phyloP scores from a whole-genome alignment of 2,888 invertebrate species.

The Lacanobia wlatinum region DNA sequence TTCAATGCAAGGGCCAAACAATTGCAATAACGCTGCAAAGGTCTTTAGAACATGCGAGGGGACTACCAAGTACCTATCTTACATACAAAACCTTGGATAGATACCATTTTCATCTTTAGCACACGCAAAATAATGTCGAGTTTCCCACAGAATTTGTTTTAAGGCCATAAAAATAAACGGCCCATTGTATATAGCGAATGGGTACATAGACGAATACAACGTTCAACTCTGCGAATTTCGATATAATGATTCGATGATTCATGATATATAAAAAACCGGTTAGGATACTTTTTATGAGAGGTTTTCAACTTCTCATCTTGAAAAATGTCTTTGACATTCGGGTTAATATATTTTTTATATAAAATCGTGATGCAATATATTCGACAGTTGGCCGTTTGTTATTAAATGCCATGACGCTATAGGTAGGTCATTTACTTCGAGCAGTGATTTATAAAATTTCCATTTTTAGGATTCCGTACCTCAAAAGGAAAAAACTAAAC shows the following conservation, averaged over 20 bases:
- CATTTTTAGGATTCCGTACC: no score
- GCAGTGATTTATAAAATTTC: not conserved
- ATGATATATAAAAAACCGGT: conserved; percentile 60
- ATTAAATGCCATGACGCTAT: conserved; percentile 20
- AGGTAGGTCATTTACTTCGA: conserved; percentile 30
- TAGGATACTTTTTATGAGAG: conserved; percentile 40
- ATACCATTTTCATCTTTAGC: conserved; percentile 41
- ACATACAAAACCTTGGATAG: conserved; percentile 41
- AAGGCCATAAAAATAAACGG: conserved; percentile 58
- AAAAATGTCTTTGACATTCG: conserved; percentile 59
- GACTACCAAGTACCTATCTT: conserved; percentile 51
- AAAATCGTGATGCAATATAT: conserved; percentile 51
- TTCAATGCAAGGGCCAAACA: conserved; percentile 52
- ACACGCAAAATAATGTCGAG: conserved; percentile 26
- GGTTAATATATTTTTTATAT: conserved; percentile 50
- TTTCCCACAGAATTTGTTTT: conserved; percentile 28
- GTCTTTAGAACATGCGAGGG: conserved; percentile 51
- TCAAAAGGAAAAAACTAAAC: no score
- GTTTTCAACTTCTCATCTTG: conserved; percentile 50
- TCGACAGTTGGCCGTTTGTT: conserved; percentile 13
- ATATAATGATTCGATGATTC: conserved; percentile 64
- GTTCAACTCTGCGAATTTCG: conserved; percentile 61
- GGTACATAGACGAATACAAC: conserved; percentile 59
- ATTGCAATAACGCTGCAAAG: conserved; percentile 60
- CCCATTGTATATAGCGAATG: conserved; percentile 58